A percentile compares a stretch with the other conserved stretches of the same genome.
Evolutionary conservation across 2,797 vertebrate genomes (phyloP).

Genomic region (Ceryle rudis): DNA sequence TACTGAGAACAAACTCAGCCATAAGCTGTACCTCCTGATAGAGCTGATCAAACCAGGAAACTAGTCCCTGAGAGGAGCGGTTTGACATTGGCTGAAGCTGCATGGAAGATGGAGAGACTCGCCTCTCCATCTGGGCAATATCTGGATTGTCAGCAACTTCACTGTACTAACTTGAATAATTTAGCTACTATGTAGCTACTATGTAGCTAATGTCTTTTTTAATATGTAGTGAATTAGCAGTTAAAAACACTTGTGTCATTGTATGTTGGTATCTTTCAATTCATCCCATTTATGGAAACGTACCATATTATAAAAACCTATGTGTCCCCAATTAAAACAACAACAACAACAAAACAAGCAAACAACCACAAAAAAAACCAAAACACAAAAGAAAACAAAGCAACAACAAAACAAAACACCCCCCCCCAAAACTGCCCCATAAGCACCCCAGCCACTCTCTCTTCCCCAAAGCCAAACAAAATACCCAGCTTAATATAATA

Average conservation of each 20-base stretch:
- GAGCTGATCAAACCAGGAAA: neutral
- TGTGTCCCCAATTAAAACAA: neutral
- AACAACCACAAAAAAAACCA: no score
- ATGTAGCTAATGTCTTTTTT: neutral
- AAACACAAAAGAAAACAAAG: no score
- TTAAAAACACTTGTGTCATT: neutral
- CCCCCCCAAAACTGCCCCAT: neutral
- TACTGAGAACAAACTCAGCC: neutral
- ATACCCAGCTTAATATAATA: neutral
- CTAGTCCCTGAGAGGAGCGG: neutral
- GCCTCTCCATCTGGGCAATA: neutral
- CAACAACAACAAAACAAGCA: neutral
- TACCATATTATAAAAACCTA: neutral
- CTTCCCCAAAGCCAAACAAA: neutral
- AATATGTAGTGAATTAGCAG: neutral
- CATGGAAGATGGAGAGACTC: neutral
- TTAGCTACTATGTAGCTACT: neutral
- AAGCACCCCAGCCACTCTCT: no score
- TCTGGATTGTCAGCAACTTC: neutral
- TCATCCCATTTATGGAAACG: neutral
- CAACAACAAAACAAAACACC: no score
- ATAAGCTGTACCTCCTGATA: neutral
- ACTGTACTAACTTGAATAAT: neutral
- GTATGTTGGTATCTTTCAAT: neutral
- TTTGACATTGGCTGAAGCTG: neutral